Percentiles rank a stretch among this genome's conserved stretches.
These are phyloP conservation scores for Cryptocephalus primarius DNA, from an alignment of 2,888 invertebrate genomes.

Conservation along the genomic window DNA sequence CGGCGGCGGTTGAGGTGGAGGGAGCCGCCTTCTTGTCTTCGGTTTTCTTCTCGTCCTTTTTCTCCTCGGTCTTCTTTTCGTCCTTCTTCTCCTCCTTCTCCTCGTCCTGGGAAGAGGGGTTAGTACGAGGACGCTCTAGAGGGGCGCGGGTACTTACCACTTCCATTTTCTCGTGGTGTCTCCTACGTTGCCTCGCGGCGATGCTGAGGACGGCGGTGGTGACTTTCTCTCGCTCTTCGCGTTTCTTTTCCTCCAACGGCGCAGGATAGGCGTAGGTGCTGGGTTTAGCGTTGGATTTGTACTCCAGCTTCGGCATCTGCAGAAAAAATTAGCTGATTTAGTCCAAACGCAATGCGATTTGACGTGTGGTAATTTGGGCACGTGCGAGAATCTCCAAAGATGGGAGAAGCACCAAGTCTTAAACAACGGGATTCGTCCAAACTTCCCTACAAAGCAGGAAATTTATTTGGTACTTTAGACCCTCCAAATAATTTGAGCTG, in stretches of 20 bases:
- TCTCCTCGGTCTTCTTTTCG: conserved; percentile 48
- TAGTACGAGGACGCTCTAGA: neutral
- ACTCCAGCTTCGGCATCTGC: conserved; percentile 84
- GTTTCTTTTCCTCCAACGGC: conserved; percentile 95
- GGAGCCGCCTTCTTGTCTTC: conserved; percentile 35
- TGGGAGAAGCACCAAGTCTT: no score
- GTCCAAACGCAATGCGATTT: neutral
- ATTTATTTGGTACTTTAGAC: no score
- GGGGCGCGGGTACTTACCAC: conserved; percentile 43
- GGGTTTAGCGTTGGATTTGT: conserved; percentile 87
- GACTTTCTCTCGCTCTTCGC: conserved; percentile 94
- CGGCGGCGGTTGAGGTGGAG: conserved; percentile 17
- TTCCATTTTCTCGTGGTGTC: conserved; percentile 86
- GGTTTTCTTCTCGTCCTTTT: conserved; percentile 18
- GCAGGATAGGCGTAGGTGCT: conserved; percentile 95
- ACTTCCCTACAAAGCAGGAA: no score
- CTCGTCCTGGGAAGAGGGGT: conserved; percentile 12
- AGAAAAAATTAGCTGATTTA: neutral
- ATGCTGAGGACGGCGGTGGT: conserved; percentile 96
- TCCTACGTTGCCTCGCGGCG: conserved; percentile 82
- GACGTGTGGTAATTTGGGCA: no score
- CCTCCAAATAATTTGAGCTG: no score
- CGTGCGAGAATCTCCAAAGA: no score
- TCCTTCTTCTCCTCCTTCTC: conserved; percentile 33
- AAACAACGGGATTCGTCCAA: no score